Evolutionary conservation across 2,797 vertebrate genomes (phyloP).

Genomic region (Amblyraja radiata): DNA sequence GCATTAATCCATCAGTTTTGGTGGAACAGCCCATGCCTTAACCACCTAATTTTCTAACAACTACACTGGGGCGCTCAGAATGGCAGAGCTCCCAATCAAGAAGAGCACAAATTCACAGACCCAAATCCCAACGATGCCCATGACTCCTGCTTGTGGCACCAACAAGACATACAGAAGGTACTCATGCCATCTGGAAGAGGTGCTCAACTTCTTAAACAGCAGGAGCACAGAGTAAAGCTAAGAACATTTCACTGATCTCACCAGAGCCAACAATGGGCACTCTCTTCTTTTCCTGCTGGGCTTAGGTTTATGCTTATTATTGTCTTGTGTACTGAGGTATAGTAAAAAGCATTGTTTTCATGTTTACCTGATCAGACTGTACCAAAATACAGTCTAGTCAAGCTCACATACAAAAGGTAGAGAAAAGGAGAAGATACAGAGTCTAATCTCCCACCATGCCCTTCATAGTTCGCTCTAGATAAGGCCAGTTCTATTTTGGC

Average conservation of each 20-base stretch:
- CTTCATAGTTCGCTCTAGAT: neutral
- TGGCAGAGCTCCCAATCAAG: neutral
- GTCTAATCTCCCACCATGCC: neutral
- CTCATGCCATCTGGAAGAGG: neutral
- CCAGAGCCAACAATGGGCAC: too few relatives aligned
- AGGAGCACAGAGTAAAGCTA: neutral
- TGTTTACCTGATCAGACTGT: too few relatives aligned
- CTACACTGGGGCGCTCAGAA: neutral
- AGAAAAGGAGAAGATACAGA: too few relatives aligned
- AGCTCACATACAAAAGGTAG: too few relatives aligned
- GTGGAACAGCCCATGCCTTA: neutral
- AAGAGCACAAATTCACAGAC: neutral
- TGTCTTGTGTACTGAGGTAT: too few relatives aligned
- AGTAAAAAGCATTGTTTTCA: too few relatives aligned
- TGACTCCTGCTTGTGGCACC: neutral
- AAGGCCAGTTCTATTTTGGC: neutral
- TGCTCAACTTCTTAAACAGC: neutral
- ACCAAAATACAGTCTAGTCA: too few relatives aligned
- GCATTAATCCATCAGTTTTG: neutral
- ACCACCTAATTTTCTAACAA: neutral
- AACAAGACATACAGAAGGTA: neutral
- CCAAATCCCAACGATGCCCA: neutral
- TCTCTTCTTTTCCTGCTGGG: neutral
- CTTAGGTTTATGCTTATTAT: too few relatives aligned
- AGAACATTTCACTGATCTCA: neutral